Base-by-base conservation (phyloP, 2,888 invertebrate genomes). In the Pyralis farinalis region DNA sequence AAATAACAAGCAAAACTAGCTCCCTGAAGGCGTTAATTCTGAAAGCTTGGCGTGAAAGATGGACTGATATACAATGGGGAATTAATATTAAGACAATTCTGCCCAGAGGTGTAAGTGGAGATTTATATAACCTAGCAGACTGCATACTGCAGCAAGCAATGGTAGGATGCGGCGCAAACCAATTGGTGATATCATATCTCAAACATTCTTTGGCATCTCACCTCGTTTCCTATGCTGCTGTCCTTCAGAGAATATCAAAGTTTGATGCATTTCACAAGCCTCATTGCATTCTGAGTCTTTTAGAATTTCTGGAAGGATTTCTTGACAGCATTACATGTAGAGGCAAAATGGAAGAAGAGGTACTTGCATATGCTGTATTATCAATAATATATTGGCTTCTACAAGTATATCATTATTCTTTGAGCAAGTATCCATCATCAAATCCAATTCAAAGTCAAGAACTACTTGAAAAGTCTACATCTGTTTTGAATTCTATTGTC, bases 51-150 rank as follows among this genome's bases (percentile, higher is more conserved):
- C 91, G 97, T 58, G 98, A 98, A 83, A 90, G 98, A 46, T 98
- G 98, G 98, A 94, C 95, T 1, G 98, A 98, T 76, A 92, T 97
- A 32, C 96, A 97, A 80, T 98, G 98, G 98, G 97, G 97, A 28
- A 97, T 97, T 54, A 96, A 97, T 66, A 96, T 98, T 41, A 98
- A 98, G 90, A 95, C 95, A n/a, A 96, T 95, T 52, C 80, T 95
- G 45, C 96, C 96, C 0, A 88, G 96, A 70, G 96, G 96, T n/a
- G 96, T 96, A 1, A 96, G 96, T 67, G 96, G 96, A n/a, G 96
- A 96, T 87, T 93, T 96, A n/a, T 96, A 96, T 71, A 96, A 96
- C 81, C 87, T 97, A 56, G 96, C 97, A 31, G 98, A 98, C 71
- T 96, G 97, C 68, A 95, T 98, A 55, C 90, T 98, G 12, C 96